Conservation (phyloP, 2,797 vertebrate species). For the Bothrops alternatus region DNA sequence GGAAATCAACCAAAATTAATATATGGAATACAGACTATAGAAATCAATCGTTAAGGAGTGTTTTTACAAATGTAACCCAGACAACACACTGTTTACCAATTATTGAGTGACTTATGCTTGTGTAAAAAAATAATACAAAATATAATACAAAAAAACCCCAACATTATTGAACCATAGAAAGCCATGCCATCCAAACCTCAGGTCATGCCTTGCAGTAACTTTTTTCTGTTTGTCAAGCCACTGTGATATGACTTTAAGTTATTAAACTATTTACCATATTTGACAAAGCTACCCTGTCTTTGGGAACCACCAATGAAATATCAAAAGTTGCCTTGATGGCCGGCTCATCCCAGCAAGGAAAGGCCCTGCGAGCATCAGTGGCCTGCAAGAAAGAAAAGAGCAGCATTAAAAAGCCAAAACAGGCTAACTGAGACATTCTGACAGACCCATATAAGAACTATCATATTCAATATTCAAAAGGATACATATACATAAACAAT, state of each 20-base stretch:
- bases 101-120: too few species aligned
- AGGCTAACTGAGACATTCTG: background rate
- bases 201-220: background rate
- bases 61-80: too few species aligned
- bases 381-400: slow-evolving; percentile 74
- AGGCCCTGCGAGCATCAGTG: slow-evolving; percentile 95
- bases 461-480: background rate
- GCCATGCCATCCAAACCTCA: too few species aligned
- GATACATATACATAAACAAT: background rate
- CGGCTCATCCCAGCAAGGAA: slow-evolving; percentile 98
- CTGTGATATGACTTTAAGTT: background rate
- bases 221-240: background rate
- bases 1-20: too few species aligned
- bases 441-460: background rate
- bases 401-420: slow-evolving; percentile 29
- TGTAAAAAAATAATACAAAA: too few species aligned
- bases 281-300: slow-evolving; percentile 96
- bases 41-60: too few species aligned
- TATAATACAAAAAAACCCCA: too few species aligned
- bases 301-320: slow-evolving; percentile 93
- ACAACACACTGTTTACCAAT: too few species aligned
- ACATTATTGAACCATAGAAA: too few species aligned
- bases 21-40: too few species aligned
- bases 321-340: slow-evolving; percentile 99
- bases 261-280: slow-evolving; percentile 86